Percentiles rank a stretch among this genome's conserved stretches.
phyloP scores from a whole-genome alignment of 2,888 invertebrate genomes.

The Girardia tigrina region DNA sequence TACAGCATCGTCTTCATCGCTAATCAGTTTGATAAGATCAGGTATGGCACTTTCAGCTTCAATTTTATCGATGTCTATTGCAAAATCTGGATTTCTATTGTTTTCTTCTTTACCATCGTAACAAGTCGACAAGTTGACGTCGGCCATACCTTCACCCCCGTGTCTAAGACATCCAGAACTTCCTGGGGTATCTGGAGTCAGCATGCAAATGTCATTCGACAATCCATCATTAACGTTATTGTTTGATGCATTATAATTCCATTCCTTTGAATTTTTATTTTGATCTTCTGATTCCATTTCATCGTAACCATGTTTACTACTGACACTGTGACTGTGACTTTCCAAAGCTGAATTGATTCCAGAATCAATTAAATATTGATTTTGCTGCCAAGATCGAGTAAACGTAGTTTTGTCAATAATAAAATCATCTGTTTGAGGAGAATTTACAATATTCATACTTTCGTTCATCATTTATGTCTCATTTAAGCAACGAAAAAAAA shows the following conservation, averaged over 20 bases:
- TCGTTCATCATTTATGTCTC: constrained; percentile 16
- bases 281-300: constrained; percentile 34
- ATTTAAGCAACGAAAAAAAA: neutral
- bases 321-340: constrained; percentile 37
- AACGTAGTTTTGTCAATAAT: neutral
- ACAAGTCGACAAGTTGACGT: neutral
- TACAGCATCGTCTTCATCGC: constrained; percentile 48
- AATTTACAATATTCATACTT: constrained; percentile 23
- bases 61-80: constrained; percentile 27
- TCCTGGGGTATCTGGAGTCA: constrained; percentile 35
- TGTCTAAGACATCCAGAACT: constrained; percentile 28
- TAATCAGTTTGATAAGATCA: constrained; percentile 30
- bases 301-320: constrained; percentile 29
- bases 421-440: constrained; percentile 7
- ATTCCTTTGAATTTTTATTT: neutral
- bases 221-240: constrained; percentile 12
- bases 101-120: constrained; percentile 26
- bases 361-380: constrained; percentile 73
- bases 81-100: constrained; percentile 30
- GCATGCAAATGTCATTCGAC: constrained; percentile 35
- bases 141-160: constrained; percentile 34
- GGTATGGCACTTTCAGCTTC: constrained; percentile 36
- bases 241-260: neutral
- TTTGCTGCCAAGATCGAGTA: constrained; percentile 67
- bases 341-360: constrained; percentile 71